Evolutionary conservation across 2,888 invertebrate genomes (phyloP).

Genomic region (Zaprionus obscuricornis): DNA sequence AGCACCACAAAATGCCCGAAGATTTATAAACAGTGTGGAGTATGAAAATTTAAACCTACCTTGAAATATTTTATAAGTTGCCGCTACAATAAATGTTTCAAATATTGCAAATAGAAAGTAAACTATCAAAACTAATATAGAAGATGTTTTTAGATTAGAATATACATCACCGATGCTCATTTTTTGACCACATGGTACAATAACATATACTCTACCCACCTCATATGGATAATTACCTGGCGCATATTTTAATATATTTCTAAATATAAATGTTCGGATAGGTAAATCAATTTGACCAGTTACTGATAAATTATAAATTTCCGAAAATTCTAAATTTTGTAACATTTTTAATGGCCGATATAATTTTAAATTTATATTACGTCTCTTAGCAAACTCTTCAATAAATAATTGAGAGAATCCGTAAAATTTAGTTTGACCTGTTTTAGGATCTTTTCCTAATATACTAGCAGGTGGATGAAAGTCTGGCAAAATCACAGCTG

Average conservation of each 20-base stretch:
- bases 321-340: accelerated
- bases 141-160: not conserved
- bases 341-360: not conserved
- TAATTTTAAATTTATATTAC: not conserved
- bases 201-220: no score
- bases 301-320: not conserved
- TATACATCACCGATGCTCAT: slow-evolving; percentile 20
- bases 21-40: slow-evolving; percentile 20
- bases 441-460: not conserved
- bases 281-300: slow-evolving; percentile 11
- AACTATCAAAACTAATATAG: slow-evolving; percentile 6
- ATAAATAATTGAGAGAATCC: slow-evolving; percentile 11
- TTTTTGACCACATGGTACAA: slow-evolving; percentile 36
- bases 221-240: no score
- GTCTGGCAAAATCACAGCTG: not conserved
- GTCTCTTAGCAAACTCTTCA: slow-evolving; percentile 9
- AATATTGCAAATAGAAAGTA: slow-evolving; percentile 31
- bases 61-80: not conserved
- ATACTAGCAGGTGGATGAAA: slow-evolving; percentile 1
- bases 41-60: slow-evolving; percentile 1
- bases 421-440: not conserved
- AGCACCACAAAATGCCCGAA: slow-evolving; percentile 23
- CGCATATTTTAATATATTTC: not conserved
- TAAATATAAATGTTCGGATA: not conserved
- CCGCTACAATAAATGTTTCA: slow-evolving; percentile 14